Evolutionary conservation across 2,797 vertebrate genomes (phyloP).

Genomic region (Microchirus variegatus): DNA sequence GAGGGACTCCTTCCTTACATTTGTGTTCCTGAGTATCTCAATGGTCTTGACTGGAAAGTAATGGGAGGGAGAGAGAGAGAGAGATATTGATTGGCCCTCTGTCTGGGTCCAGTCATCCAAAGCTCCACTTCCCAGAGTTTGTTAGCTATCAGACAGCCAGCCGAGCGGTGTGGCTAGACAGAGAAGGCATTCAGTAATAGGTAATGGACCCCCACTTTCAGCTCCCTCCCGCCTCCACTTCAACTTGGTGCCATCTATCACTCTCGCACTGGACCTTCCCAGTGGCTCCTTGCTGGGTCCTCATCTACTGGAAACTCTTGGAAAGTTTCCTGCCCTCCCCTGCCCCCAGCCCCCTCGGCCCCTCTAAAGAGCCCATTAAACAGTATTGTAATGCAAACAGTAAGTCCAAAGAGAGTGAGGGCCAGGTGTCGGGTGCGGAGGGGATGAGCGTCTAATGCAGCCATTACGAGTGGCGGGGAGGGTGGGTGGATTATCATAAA

Average conservation of each 20-base stretch:
- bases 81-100: constrained; percentile 62
- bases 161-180: constrained; percentile 57
- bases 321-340: constrained; percentile 74
- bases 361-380: constrained; percentile 82
- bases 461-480: constrained; percentile 78
- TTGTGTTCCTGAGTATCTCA: constrained; percentile 31
- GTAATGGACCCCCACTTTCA: constrained; percentile 67
- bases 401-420: constrained; percentile 75
- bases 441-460: constrained; percentile 83
- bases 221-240: constrained; percentile 52
- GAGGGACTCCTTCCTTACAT: constrained; percentile 21
- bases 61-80: constrained; percentile 32
- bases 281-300: constrained; percentile 71
- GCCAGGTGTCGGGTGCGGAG: constrained; percentile 82
- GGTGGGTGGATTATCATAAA: constrained; percentile 84
- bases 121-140: constrained; percentile 62
- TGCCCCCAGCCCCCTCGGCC: constrained; percentile 24
- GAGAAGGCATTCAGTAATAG: constrained; percentile 64
- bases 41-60: constrained; percentile 53
- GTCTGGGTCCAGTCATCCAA: constrained; percentile 55
- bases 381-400: constrained; percentile 83
- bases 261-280: constrained; percentile 59
- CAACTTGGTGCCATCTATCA: constrained; percentile 74
- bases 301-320: constrained; percentile 81
- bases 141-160: constrained; percentile 56